A percentile compares a stretch with the other conserved stretches of the same genome.
Evolutionary conservation across 2,797 vertebrate genomes (phyloP).

Genomic region (Alauda arvensis): DNA sequence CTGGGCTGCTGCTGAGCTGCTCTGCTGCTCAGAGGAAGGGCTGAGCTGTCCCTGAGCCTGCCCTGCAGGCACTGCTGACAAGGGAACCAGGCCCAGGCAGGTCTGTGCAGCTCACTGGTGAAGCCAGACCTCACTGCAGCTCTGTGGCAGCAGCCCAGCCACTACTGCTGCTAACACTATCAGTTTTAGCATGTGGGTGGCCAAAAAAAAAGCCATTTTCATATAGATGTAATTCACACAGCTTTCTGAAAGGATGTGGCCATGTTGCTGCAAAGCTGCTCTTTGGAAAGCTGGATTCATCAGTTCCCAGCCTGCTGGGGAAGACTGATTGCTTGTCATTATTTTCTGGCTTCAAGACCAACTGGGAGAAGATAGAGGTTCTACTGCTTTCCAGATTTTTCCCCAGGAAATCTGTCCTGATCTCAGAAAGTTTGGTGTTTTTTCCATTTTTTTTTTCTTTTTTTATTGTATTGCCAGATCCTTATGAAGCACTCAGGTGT

Average conservation of each 20-base stretch:
- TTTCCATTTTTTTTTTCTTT: neutral
- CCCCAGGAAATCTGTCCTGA: slow-evolving; percentile 8
- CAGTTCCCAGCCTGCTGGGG: slow-evolving; percentile 3
- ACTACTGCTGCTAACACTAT: neutral
- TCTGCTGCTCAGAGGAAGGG: neutral
- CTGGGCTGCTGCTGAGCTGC: neutral
- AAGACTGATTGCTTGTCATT: slow-evolving; percentile 44
- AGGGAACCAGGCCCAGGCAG: neutral
- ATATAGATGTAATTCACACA: neutral
- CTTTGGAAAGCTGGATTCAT: slow-evolving; percentile 37
- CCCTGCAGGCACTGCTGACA: neutral
- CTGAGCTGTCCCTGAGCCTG: neutral
- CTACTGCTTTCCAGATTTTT: slow-evolving; percentile 16
- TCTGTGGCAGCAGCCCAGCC: neutral
- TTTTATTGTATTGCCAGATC: neutral
- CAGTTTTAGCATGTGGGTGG: neutral
- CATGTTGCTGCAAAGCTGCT: slow-evolving; percentile 26
- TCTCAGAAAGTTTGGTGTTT: neutral
- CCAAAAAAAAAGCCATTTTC: neutral
- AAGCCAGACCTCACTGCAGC: neutral
- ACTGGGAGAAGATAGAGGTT: neutral
- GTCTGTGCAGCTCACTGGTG: neutral
- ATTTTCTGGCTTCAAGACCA: slow-evolving; percentile 29
- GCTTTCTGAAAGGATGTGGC: neutral
- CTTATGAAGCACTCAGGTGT: neutral